A percentile compares a stretch with the other conserved stretches of the same genome.
phyloP scores from a whole-genome alignment of 2,113 vertebrate species.

The Dicentrarchus labrax region DNA sequence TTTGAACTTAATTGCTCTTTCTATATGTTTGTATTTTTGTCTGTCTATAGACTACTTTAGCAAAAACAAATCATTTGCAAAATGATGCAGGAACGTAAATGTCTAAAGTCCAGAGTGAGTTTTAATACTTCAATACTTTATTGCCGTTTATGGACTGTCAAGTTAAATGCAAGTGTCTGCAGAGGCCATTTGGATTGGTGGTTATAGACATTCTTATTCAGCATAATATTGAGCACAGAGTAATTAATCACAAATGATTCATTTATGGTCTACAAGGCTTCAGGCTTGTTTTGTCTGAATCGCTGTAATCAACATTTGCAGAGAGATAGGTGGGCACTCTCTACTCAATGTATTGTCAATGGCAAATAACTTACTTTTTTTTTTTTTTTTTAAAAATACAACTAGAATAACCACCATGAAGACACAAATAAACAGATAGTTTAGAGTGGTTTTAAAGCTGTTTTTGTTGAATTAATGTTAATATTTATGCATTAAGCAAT shows the following conservation, averaged over 20 bases:
- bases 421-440: background rate
- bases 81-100: constrained; percentile 27
- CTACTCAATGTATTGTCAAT: constrained; percentile 16
- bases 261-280: constrained; percentile 36
- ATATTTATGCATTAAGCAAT: constrained; percentile 29
- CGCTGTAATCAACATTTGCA: constrained; percentile 54
- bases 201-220: constrained; percentile 34
- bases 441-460: background rate
- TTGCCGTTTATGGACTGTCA: constrained; percentile 49
- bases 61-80: constrained; percentile 9
- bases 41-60: background rate
- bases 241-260: constrained; percentile 59
- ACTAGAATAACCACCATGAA: no score
- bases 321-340: constrained; percentile 18
- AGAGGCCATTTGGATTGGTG: constrained; percentile 30
- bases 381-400: background rate
- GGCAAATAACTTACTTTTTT: background rate
- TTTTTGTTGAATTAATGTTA: constrained; percentile 9
- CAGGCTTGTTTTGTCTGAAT: constrained; percentile 48
- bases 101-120: constrained; percentile 3
- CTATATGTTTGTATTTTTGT: background rate
- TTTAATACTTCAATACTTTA: constrained; percentile 28
- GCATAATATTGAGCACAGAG: constrained; percentile 32
- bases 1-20: background rate
- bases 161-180: constrained; percentile 45